These are phyloP conservation scores for Passer montanus DNA, from an alignment of 2,113 vertebrate species.

Conservation along the genomic window DNA sequence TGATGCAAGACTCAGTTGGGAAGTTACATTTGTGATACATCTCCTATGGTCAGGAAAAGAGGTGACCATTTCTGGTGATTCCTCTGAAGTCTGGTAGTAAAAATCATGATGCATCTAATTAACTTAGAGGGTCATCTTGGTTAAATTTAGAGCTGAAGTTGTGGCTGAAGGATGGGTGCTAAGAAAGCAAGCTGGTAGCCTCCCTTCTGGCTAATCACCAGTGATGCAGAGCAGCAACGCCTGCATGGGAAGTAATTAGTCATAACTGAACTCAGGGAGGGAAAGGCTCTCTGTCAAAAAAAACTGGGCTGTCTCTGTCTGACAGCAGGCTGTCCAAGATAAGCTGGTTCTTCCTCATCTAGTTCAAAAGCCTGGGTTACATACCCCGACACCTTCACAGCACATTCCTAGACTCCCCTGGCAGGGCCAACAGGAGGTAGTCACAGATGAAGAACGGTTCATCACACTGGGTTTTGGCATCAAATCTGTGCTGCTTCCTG, in stretches of 20 bases:
- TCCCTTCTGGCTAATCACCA: slow-evolving; percentile 1
- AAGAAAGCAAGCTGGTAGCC: neutral
- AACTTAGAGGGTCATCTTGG: neutral
- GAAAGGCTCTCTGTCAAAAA: neutral
- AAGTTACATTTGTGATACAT: neutral
- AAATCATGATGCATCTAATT: neutral
- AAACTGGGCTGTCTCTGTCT: neutral
- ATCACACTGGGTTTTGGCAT: accelerated
- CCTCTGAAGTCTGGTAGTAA: neutral
- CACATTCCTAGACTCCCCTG: neutral
- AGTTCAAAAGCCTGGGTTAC: neutral
- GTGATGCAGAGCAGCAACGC: neutral
- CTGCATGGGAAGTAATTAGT: slow-evolving; percentile 25
- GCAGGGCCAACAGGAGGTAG: neutral
- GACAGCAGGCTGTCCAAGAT: neutral
- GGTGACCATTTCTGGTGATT: accelerated
- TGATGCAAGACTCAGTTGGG: neutral
- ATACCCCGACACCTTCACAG: neutral
- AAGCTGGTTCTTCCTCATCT: neutral
- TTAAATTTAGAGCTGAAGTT: slow-evolving; percentile 12
- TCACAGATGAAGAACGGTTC: accelerated
- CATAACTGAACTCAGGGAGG: neutral
- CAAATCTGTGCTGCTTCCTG: accelerated
- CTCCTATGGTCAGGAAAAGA: neutral
- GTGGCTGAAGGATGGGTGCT: neutral